phyloP scores from a whole-genome alignment of 2,888 invertebrate species.

The Volucella inanis region DNA sequence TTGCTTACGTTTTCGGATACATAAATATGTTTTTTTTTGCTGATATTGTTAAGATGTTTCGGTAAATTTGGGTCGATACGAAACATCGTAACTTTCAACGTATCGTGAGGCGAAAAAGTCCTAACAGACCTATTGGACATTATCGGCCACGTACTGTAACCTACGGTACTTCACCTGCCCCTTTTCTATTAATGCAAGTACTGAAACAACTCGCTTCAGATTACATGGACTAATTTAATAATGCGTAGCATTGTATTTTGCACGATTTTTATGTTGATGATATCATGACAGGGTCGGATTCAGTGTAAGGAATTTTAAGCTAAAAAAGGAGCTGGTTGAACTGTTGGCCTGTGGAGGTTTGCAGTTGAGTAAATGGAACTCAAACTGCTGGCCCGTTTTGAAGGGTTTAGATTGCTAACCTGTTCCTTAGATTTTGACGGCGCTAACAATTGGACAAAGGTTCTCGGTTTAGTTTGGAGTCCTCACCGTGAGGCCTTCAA shows the following conservation, averaged over 20 bases:
- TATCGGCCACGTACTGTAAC: constrained; percentile 60
- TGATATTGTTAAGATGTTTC: constrained; percentile 14
- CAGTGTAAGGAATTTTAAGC: no score
- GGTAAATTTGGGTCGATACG: constrained; percentile 10
- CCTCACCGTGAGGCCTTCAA: background rate
- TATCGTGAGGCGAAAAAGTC: constrained; percentile 11
- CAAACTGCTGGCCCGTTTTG: no score
- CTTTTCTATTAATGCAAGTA: no score
- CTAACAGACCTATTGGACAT: constrained; percentile 26
- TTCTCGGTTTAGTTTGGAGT: constrained; percentile 5
- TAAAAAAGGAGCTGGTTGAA: no score
- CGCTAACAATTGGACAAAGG: background rate
- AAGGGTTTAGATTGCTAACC: background rate
- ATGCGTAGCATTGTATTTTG: background rate
- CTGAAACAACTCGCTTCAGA: background rate
- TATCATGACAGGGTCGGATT: no score
- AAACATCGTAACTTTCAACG: constrained; percentile 13
- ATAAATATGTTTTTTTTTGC: constrained; percentile 58
- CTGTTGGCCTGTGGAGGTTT: no score
- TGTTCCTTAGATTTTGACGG: no score
- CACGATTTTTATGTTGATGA: no score
- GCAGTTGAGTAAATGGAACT: no score
- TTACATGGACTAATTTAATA: background rate
- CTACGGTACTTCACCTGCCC: constrained; percentile 40
- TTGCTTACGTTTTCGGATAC: constrained; percentile 29